These are phyloP conservation scores for Sorex maritimensis DNA, from an alignment of 2,797 vertebrate species.

Conservation along the genomic window DNA sequence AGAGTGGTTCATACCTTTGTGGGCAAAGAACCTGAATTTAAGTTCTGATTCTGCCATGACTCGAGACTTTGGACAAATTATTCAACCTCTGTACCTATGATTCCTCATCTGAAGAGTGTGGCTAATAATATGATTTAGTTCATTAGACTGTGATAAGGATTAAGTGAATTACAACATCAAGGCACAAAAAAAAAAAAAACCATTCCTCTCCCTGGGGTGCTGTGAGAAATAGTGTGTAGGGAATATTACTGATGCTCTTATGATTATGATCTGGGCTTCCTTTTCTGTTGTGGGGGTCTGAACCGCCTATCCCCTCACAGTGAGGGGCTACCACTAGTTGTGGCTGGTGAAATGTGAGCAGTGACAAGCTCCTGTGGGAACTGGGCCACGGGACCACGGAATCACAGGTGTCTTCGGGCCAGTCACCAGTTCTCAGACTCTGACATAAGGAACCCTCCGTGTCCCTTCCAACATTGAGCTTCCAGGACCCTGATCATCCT, in stretches of 20 bases:
- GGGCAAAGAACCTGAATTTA: no score
- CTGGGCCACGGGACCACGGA: background rate
- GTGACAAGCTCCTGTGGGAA: background rate
- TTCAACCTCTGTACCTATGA: no score
- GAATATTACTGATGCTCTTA: background rate
- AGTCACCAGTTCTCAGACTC: background rate
- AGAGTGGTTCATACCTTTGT: no score
- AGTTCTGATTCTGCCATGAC: no score
- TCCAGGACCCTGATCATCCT: background rate
- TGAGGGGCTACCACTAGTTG: constrained; percentile 27
- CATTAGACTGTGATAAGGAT: no score
- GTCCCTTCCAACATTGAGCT: constrained; percentile 7
- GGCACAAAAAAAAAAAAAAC: no score
- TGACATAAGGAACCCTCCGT: background rate
- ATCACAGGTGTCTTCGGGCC: background rate
- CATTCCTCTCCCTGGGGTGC: background rate
- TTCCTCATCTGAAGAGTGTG: no score
- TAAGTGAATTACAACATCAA: no score
- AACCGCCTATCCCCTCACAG: background rate
- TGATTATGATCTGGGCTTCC: background rate
- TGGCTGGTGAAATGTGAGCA: background rate
- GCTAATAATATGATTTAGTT: no score
- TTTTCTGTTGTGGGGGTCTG: constrained; percentile 45
- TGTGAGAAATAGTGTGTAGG: background rate
- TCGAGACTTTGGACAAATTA: no score